Evolutionary conservation across 2,888 invertebrate species (phyloP), one percentile per base, ranked within the genome.

Genomic region (Epinotia brunnichana): DNA sequence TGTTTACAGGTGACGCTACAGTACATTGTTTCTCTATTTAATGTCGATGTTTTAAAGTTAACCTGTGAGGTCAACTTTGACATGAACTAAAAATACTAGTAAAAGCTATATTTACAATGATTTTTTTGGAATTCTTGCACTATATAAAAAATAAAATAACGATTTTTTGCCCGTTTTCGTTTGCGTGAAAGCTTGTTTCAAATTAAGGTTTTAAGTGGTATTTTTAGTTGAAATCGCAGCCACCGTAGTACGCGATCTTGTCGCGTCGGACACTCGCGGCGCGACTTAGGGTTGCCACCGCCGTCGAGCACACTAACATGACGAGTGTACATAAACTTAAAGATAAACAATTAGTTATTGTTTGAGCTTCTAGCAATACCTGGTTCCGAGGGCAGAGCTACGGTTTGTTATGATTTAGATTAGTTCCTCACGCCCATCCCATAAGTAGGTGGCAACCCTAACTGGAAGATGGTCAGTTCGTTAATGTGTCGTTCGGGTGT

Each of bases 231-330:
- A 35, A 72, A 67, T 67, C 35, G 19, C 56, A 56, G 67, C 67
- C 61, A 48, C 61, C 29, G 48, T 51, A 68, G 61, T 62, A 68
- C 72, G 67, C 67, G 56, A 35, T 35, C 59, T 59, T 53, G 60
- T 67, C 54, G 61, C 66, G 21, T 51, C 61, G 60, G 59, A 71
- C 48, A 70, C 39, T 62, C 57, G 66, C 71, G 54, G 54, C 24
- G 51, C 54, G 19, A 51, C 17, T 68, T 72, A 72, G 72, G 72
- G 72, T 72, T 72, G 72, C 72, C 72, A 72, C 72, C 67, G 56
- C 54, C 21, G 53, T 53, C 29, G 17, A 56, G 41, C 19, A 11
- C 11, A 15, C n/a, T 56, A n/a, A 66, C n/a, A 21, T 41, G 24
- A 62, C 39, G 44, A 67, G 60, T 66, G 71, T 67, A 29, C 29